Percentiles rank a stretch among this genome's conserved stretches.
These are phyloP conservation scores for Amphimedon queenslandica DNA, from an alignment of 37 sponge, comb jelly and placozoan species.

Conservation along the genomic window DNA sequence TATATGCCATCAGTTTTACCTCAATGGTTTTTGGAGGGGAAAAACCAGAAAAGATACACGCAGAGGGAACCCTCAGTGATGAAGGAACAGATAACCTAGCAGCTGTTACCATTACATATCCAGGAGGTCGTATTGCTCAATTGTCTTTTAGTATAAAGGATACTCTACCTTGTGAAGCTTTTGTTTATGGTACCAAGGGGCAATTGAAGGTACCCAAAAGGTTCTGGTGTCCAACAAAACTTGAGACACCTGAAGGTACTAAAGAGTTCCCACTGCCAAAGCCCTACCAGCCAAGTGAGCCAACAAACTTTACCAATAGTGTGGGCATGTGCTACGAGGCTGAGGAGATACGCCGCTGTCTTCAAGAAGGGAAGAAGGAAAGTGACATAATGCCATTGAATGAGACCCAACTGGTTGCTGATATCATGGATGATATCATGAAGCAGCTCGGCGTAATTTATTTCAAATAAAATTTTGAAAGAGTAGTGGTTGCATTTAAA, in stretches of 20 bases:
- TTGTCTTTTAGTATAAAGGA: slow-evolving; percentile 16
- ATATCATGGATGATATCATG: slow-evolving; percentile 50
- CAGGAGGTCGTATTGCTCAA: slow-evolving; percentile 48
- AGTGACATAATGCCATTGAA: slow-evolving; percentile 40
- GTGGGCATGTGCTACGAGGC: slow-evolving; percentile 72
- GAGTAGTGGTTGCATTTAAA: no score
- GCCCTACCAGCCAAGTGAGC: neutral
- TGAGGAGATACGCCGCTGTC: slow-evolving; percentile 46
- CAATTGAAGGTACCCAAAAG: slow-evolving; percentile 46
- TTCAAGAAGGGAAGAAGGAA: slow-evolving; percentile 57
- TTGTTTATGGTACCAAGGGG: slow-evolving; percentile 62
- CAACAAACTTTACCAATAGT: slow-evolving; percentile 36
- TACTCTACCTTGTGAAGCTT: slow-evolving; percentile 48
- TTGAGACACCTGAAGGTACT: slow-evolving; percentile 32
- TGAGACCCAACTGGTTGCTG: slow-evolving; percentile 47
- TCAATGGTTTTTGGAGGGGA: slow-evolving; percentile 57
- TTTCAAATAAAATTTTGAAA: slow-evolving; percentile 13
- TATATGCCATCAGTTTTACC: slow-evolving; percentile 62
- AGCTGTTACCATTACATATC: slow-evolving; percentile 30
- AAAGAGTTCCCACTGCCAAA: slow-evolving; percentile 53
- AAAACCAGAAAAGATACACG: slow-evolving; percentile 45
- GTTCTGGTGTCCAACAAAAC: slow-evolving; percentile 65
- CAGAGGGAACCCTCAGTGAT: slow-evolving; percentile 26
- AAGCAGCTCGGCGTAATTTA: slow-evolving; percentile 45
- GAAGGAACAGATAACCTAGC: slow-evolving; percentile 14